Conservation (phyloP, 2,113 vertebrate species). For the Halcyon malimbica region DNA sequence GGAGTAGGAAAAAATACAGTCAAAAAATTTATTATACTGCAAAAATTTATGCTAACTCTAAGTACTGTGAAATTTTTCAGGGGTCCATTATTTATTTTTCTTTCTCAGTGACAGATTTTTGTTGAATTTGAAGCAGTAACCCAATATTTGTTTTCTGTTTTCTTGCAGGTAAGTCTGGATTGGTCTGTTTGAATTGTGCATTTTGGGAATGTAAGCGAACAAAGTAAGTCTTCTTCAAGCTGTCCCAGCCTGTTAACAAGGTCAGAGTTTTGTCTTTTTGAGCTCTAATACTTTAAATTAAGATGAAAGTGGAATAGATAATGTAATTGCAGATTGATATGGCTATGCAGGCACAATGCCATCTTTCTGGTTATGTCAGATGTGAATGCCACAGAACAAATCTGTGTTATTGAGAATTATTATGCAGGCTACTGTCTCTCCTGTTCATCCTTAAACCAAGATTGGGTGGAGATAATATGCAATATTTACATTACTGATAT, state of each 20-base stretch:
- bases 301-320: background rate
- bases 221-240: constrained; percentile 72
- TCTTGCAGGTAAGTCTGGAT: constrained; percentile 77
- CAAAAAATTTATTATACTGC: background rate
- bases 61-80: background rate
- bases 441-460: background rate
- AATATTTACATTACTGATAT: background rate
- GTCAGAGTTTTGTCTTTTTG: constrained; percentile 22
- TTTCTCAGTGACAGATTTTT: background rate
- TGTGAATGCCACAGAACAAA: background rate
- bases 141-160: constrained; percentile 48
- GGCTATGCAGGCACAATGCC: background rate
- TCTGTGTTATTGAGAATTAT: background rate
- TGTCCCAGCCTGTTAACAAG: constrained; percentile 53
- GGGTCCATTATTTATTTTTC: background rate
- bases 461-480: background rate
- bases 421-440: background rate
- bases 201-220: constrained; percentile 34
- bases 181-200: constrained; percentile 43
- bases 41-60: background rate
- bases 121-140: constrained; percentile 6
- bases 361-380: background rate
- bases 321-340: background rate
- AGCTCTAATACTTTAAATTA: background rate
- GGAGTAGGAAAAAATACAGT: background rate